Evolutionary conservation across 2,113 vertebrate species (phyloP).

Genomic region (Sterna hirundo): DNA sequence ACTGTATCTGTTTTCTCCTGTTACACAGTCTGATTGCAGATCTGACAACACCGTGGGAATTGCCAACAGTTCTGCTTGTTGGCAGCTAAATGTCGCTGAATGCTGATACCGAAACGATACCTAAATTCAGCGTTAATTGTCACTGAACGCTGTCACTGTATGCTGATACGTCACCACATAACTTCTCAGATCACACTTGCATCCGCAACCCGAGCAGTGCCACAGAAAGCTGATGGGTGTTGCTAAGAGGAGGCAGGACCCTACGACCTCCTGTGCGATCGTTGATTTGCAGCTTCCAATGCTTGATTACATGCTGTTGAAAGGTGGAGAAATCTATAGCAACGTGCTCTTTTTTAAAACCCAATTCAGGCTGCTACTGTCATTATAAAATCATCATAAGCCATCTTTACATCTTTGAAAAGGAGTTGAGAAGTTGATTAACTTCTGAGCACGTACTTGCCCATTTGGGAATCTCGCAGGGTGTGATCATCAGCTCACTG

Average conservation of each 20-base stretch:
- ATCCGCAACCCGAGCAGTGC: not conserved
- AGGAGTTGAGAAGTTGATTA: not conserved
- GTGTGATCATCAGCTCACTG: not conserved
- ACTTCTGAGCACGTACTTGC: not conserved
- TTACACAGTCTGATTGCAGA: not conserved
- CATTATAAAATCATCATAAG: not conserved
- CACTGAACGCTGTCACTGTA: not conserved
- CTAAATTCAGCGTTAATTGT: not conserved
- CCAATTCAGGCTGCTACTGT: not conserved
- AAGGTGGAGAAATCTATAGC: not conserved
- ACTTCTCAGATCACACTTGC: not conserved
- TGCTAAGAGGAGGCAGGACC: not conserved
- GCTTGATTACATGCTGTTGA: not conserved
- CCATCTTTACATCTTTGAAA: not conserved
- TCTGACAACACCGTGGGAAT: not conserved
- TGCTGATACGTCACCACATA: rapidly evolving
- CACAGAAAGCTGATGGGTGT: not conserved
- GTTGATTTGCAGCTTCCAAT: not conserved
- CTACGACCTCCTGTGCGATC: rapidly evolving
- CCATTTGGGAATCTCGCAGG: not conserved
- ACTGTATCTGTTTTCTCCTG: not conserved
- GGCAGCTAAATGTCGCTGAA: not conserved
- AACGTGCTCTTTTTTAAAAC: not conserved
- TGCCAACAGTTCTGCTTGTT: not conserved
- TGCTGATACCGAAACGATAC: not conserved